These are phyloP conservation scores for Drosophila kambysellisi DNA, from an alignment of 2,888 invertebrate species.

Conservation along the genomic window DNA sequence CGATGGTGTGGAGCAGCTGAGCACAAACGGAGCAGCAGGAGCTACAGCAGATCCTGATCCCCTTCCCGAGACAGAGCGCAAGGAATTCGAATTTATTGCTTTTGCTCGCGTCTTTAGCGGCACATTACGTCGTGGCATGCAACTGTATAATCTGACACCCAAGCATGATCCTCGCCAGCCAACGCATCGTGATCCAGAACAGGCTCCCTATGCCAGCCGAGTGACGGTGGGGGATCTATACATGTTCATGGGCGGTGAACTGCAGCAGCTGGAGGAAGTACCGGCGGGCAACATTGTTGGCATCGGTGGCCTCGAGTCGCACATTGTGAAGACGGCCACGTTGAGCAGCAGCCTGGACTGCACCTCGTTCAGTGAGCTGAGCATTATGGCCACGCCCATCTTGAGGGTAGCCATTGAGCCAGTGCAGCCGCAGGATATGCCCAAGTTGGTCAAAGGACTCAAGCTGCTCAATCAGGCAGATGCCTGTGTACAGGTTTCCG, in stretches of 20 bases:
- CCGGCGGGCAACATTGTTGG: constrained; percentile 96
- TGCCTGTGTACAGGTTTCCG: constrained; percentile 94
- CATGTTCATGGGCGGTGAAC: constrained; percentile 96
- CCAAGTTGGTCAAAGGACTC: constrained; percentile 90
- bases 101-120: constrained; percentile 98
- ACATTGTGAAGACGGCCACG: constrained; percentile 95
- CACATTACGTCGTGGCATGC: constrained; percentile 90
- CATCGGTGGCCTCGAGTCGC: constrained; percentile 93
- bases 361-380: constrained; percentile 94
- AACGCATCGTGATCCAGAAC: constrained; percentile 45
- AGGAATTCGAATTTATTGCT: constrained; percentile 91
- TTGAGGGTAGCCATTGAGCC: constrained; percentile 97
- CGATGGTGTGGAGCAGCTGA: constrained; percentile 71
- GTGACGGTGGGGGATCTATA: constrained; percentile 91
- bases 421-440: constrained; percentile 91
- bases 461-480: constrained; percentile 95
- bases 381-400: constrained; percentile 92
- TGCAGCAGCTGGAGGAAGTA: constrained; percentile 91
- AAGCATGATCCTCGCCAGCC: constrained; percentile 92
- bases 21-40: constrained; percentile 6
- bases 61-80: constrained; percentile 63
- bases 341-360: constrained; percentile 92
- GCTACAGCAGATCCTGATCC: neutral
- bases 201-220: constrained; percentile 83
- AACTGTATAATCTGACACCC: constrained; percentile 93